Percentiles rank a stretch among this genome's conserved stretches.
phyloP scores from a whole-genome alignment of 2,888 invertebrate genomes.

The Pterobdella sp. region DNA sequence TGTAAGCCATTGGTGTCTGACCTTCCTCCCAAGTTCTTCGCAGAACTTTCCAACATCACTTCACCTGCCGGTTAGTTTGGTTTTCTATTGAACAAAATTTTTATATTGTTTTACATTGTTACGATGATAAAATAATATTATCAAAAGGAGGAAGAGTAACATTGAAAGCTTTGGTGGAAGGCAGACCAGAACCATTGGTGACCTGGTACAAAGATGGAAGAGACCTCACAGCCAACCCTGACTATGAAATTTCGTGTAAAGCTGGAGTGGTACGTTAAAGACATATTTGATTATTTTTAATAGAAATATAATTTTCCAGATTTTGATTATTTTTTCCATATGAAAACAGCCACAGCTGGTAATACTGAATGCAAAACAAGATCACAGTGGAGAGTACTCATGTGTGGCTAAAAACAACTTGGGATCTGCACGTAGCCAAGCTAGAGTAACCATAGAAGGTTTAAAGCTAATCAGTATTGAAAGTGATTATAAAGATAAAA shows the following conservation, averaged over 20 bases:
- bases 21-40: constrained; percentile 48
- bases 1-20: constrained; percentile 39
- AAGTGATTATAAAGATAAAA: neutral
- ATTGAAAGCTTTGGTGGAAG: constrained; percentile 59
- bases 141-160: constrained; percentile 11
- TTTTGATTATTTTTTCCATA: neutral
- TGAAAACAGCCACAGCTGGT: constrained; percentile 55
- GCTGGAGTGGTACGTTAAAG: constrained; percentile 56
- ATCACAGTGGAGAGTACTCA: constrained; percentile 71
- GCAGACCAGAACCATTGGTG: constrained; percentile 73
- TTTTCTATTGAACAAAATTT: too few relatives aligned
- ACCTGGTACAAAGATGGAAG: constrained; percentile 74
- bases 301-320: neutral
- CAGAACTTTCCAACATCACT: constrained; percentile 75
- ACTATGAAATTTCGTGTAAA: constrained; percentile 52
- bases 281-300: constrained; percentile 48
- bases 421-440: constrained; percentile 68
- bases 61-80: constrained; percentile 82
- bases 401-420: constrained; percentile 71
- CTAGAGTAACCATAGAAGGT: constrained; percentile 65
- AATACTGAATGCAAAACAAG: constrained; percentile 56
- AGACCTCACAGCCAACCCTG: constrained; percentile 55
- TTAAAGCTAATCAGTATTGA: neutral
- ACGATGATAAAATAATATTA: too few relatives aligned
- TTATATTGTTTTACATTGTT: neutral